These are phyloP conservation scores for Tauraco hartlaubi DNA, from an alignment of 2,797 vertebrate species.

Conservation along the genomic window DNA sequence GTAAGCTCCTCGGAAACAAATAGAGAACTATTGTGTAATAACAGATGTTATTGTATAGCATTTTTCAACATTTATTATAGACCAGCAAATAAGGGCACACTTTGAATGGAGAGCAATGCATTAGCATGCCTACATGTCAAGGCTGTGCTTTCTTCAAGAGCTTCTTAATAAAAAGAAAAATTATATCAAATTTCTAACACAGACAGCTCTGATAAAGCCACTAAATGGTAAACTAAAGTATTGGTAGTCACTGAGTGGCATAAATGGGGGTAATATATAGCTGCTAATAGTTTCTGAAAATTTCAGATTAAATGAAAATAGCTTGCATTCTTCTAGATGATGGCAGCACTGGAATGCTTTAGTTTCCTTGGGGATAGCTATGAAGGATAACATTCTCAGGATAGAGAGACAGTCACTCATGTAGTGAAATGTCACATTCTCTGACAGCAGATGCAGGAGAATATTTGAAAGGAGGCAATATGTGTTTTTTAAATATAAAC, in stretches of 20 bases:
- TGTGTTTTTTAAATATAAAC: conserved; percentile 78
- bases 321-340: conserved; percentile 34
- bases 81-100: neutral
- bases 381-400: conserved; percentile 30
- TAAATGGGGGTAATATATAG: neutral
- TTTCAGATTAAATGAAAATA: conserved; percentile 39
- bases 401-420: conserved; percentile 10
- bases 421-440: conserved; percentile 3
- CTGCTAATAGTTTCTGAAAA: conserved; percentile 14
- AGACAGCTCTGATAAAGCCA: neutral
- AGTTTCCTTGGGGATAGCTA: conserved; percentile 4
- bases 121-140: conserved; percentile 16
- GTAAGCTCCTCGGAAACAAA: conserved; percentile 65
- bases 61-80: conserved; percentile 58
- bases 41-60: conserved; percentile 71
- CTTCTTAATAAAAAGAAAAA: conserved; percentile 23
- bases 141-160: neutral
- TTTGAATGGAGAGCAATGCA: conserved; percentile 28
- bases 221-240: neutral
- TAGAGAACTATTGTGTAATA: conserved; percentile 76
- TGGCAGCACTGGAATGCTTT: conserved; percentile 46
- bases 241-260: neutral
- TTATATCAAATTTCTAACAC: neutral
- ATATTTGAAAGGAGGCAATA: conserved; percentile 56
- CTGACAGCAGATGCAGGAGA: conserved; percentile 50